These are phyloP conservation scores for Leptinotarsa tumamoca DNA, from an alignment of 2,888 invertebrate genomes.

Conservation along the genomic window DNA sequence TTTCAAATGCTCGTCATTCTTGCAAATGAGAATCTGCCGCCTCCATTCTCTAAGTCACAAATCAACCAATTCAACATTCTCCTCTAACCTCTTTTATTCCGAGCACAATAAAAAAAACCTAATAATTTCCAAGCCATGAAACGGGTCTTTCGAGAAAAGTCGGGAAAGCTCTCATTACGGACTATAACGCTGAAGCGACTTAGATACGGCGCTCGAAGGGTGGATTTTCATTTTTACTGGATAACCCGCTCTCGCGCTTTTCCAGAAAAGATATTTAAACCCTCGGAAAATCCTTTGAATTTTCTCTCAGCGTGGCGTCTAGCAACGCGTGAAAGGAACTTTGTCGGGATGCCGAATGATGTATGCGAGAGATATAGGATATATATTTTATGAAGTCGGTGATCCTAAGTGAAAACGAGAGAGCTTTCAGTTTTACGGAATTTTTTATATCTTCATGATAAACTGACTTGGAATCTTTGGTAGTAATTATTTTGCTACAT, in stretches of 20 bases:
- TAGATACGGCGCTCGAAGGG: slow-evolving; percentile 4
- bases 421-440: neutral
- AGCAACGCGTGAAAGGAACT: slow-evolving; percentile 1
- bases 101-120: neutral
- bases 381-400: slow-evolving; percentile 1
- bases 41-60: no score
- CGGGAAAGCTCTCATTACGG: slow-evolving; percentile 7
- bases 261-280: neutral
- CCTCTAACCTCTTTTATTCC: neutral
- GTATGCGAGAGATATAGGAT: slow-evolving; percentile 12
- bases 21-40: no score
- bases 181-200: slow-evolving; percentile 11
- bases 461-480: neutral
- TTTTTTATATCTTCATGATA: neutral
- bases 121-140: neutral
- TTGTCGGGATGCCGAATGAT: slow-evolving; percentile 2
- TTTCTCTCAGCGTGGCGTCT: slow-evolving; percentile 6
- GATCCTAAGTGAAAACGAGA: neutral
- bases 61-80: neutral
- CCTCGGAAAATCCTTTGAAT: slow-evolving; percentile 17
- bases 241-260: slow-evolving; percentile 5
- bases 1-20: no score
- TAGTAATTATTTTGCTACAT: no score
- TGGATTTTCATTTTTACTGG: slow-evolving; percentile 13
- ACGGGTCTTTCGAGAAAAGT: neutral